Conservation (phyloP, 2,113 vertebrate species). For the Casuarius casuarius region DNA sequence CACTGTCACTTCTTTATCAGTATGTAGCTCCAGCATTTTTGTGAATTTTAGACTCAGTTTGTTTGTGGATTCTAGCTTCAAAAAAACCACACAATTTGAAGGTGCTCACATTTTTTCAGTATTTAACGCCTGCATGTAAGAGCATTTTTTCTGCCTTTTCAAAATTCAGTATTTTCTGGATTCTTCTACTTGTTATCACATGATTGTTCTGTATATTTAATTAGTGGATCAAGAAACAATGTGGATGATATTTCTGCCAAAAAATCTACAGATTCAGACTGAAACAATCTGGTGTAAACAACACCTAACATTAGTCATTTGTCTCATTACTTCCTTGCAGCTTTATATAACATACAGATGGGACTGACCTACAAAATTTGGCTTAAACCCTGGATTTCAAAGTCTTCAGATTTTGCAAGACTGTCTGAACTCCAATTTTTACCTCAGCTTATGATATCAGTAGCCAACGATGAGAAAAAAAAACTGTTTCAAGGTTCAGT, state of each 20-base stretch:
- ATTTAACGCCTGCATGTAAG: not conserved
- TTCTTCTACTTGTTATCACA: not conserved
- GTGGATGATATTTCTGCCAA: not conserved
- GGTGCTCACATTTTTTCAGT: not conserved
- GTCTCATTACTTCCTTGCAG: not conserved
- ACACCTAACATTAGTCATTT: not conserved
- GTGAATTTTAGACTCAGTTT: not conserved
- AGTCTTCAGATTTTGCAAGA: not conserved
- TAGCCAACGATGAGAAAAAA: not conserved
- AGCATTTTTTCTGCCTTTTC: not conserved
- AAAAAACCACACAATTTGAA: not conserved
- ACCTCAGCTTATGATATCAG: not conserved
- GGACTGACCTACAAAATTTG: not conserved
- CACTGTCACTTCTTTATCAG: not conserved
- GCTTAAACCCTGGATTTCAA: not conserved
- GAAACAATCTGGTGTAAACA: slow-evolving; percentile 15
- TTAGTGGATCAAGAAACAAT: not conserved
- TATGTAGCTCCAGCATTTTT: not conserved
- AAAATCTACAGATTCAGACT: not conserved
- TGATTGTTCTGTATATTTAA: not conserved
- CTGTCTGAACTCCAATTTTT: not conserved
- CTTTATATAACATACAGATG: not conserved
- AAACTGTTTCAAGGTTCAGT: not conserved
- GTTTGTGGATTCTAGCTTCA: not conserved
- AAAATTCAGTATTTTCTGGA: not conserved